Conservation (phyloP, 2,888 invertebrate genomes). For the Dugesia japonica region DNA sequence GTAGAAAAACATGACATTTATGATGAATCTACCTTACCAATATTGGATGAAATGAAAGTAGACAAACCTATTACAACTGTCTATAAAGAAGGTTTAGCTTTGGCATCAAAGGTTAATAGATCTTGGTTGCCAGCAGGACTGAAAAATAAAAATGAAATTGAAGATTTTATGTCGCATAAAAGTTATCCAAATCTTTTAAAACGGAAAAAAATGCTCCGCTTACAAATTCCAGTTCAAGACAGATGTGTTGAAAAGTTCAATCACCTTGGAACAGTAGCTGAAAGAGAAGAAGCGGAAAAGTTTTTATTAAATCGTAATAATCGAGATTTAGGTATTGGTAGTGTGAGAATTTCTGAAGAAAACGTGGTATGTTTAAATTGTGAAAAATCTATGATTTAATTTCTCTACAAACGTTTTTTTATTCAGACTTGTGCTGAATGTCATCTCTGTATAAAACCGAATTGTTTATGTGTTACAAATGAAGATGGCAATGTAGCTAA, state of each 20-base stretch:
- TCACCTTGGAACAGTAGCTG: not conserved
- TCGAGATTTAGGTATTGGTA: not conserved
- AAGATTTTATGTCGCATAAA: not conserved
- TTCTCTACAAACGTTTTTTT: too few relatives aligned
- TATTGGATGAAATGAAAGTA: conserved; percentile 11
- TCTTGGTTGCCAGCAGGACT: not conserved
- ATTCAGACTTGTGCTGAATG: not conserved
- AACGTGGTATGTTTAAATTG: not conserved
- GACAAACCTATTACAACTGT: not conserved
- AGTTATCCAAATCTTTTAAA: not conserved
- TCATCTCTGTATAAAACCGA: not conserved
- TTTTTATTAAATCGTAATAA: not conserved
- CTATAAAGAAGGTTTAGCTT: not conserved
- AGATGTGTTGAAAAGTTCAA: conserved; percentile 2
- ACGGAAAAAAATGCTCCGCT: not conserved
- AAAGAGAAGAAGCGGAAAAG: conserved; percentile 3
- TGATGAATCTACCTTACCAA: not conserved
- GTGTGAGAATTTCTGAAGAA: not conserved
- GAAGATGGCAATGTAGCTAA: not conserved
- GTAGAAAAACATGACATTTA: not conserved
- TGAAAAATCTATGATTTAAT: too few relatives aligned
- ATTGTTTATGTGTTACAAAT: not conserved
- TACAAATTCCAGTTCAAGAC: conserved; percentile 2
- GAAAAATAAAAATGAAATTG: not conserved
- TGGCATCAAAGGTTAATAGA: not conserved